Base-by-base conservation (phyloP, 2,113 vertebrate genomes). In the Toxotes chatareus region DNA sequence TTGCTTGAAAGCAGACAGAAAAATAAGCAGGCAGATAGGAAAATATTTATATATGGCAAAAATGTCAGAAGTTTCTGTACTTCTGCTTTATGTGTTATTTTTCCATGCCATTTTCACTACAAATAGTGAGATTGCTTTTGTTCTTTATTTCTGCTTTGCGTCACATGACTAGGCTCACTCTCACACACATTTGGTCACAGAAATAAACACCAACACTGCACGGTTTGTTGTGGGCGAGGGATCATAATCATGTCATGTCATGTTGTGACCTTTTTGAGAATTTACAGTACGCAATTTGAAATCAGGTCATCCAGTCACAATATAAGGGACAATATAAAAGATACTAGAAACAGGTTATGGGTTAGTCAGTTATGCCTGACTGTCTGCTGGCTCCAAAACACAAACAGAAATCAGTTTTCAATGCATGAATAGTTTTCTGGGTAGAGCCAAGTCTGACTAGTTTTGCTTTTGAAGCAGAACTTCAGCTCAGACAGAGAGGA, bases 401-500 rank as follows among this genome's bases (percentile, higher is more conserved):
- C n/a, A 11, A 65, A 40, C 57, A 71, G 53, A 47, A 63, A 57
- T 60, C 32, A 36, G 23, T 69, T 57, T 74, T 36, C 19, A n/a
- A 7, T 14, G 63, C 23, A 34, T 59, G 40, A 76, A 76, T 67
- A 66, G 72, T 65, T 46, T 53, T 78, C 49, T 61, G 55, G 16
- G 10, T 66, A n/a, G 64, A 79, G 31, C 13, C 0, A 23, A 75
- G 69, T 79, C 46, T 62, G 55, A 53, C 53, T 79, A 12, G 70
- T 76, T 79, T 69, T 80, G 79, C 76, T 82, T 77, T 81, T 49
- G 36, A 71, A 80, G 76, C 70, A 38, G 56, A 68, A 64, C 77
- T 67, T 57, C 31, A 40, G 72, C 69, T 86, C 80, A 93, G 83
- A 91, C 83, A 80, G 82, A 89, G 67, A 87, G 91, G 91, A 94